Conservation (phyloP, 2,797 vertebrate species). For the Amniataba percoides region DNA sequence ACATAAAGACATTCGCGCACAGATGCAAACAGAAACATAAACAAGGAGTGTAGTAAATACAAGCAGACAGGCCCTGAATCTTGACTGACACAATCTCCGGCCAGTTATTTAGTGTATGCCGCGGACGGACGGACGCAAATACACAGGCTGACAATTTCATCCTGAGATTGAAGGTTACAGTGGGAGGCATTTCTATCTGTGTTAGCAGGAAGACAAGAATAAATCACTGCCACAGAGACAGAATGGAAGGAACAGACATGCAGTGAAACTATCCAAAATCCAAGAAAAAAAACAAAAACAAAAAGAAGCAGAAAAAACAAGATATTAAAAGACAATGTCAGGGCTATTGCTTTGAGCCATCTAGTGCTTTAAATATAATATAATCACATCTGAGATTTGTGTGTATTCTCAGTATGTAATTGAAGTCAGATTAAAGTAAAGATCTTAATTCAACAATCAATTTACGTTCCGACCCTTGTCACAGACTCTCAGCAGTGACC, state of each 20-base stretch:
- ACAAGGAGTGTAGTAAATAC: background rate
- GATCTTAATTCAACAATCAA: conserved; percentile 7
- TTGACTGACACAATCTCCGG: conserved; percentile 25
- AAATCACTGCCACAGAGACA: conserved; percentile 32
- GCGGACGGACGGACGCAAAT: conserved; percentile 23
- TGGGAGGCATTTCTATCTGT: conserved; percentile 34
- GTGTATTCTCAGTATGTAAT: background rate
- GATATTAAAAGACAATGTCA: background rate
- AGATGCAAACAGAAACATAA: conserved; percentile 24
- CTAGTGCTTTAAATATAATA: background rate
- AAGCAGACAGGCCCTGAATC: conserved; percentile 33
- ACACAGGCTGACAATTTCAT: conserved; percentile 42
- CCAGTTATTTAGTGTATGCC: conserved; percentile 31
- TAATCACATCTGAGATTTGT: background rate
- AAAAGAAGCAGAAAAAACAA: background rate
- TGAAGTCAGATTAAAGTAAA: background rate
- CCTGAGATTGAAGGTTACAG: conserved; percentile 42
- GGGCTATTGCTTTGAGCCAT: background rate
- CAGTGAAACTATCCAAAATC: conserved; percentile 3
- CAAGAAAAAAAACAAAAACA: background rate
- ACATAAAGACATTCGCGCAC: background rate
- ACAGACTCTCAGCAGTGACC: background rate
- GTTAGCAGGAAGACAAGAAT: conserved; percentile 31
- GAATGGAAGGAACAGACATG: conserved; percentile 1
- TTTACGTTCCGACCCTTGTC: background rate